Evolutionary conservation across 2,888 invertebrate genomes (phyloP), one percentile per base, ranked within the genome.

Genomic region (Agrochola lychnidis): DNA sequence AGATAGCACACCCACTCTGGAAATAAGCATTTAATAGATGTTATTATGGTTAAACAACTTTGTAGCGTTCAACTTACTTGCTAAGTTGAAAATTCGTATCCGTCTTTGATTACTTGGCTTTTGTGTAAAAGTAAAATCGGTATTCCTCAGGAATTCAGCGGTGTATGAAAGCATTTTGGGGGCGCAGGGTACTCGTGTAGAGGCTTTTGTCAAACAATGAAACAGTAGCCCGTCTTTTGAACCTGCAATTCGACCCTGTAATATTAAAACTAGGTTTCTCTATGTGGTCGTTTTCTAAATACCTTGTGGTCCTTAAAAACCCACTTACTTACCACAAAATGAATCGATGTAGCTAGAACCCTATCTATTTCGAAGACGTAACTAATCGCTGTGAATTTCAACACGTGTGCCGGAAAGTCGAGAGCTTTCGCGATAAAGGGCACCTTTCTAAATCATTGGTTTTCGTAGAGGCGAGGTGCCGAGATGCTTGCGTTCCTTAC

Each of bases 391-490:
- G 75, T 63, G 80, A 57, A 75, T 62, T 79, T 70, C 62, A 79
- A 66, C 77, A 80, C 73, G 40, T 78, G 78, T 72, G 57, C 36
- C 48, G 42, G 70, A 42, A 70, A 71, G 61, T 71, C 19, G 30
- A 62, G 51, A 70, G 57, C 62, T 79, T 30, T 56, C 9, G 67
- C 79, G 73, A 86, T 84, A 86, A 89, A 89, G 82, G 83, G 81
- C 82, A 81, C 84, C 87, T 89, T 87, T 89, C 90, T 88, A 90
- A 88, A 88, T 91, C 89, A 91, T 90, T 90, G 84, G 89, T 85
- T 85, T 76, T 81, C 83, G 87, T 59, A 25, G 14, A 6, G 36
- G 48, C 19, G 66, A 66, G 42, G 59, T 59, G 40, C 25, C 40
- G 51, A 69, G 53, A 53, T 59, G 56, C 62, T 56, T 25, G 14